phyloP scores from a whole-genome alignment of 2,113 vertebrate species.

The Hemichromis elongatus region DNA sequence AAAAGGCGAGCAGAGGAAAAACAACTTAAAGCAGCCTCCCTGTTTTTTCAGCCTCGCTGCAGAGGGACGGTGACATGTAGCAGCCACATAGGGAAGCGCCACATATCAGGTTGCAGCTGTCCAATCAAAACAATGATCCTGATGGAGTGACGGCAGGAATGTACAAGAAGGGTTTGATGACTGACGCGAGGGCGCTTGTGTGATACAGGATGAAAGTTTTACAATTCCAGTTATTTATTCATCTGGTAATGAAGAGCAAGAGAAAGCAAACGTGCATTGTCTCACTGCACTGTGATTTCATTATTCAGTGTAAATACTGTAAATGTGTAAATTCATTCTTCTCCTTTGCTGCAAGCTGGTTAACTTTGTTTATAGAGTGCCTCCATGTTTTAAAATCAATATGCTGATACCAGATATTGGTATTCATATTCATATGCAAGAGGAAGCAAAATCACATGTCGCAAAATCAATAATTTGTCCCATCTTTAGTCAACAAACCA shows the following conservation, averaged over 20 bases:
- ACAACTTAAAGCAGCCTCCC: conserved; percentile 31
- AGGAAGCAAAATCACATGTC: background rate
- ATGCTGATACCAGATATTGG: background rate
- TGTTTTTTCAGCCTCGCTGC: conserved; percentile 9
- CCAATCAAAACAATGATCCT: conserved; percentile 50
- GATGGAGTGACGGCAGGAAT: background rate
- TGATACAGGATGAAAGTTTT: background rate
- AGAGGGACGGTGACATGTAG: conserved; percentile 33
- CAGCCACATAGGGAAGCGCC: conserved; percentile 3
- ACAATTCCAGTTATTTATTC: background rate
- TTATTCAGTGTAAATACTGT: background rate
- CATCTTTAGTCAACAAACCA: background rate
- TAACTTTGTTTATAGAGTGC: background rate
- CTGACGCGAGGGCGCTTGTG: conserved; percentile 17
- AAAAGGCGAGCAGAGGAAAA: conserved; percentile 46
- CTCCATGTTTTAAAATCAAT: background rate
- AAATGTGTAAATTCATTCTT: background rate
- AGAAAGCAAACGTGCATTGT: background rate
- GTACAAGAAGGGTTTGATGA: conserved; percentile 14
- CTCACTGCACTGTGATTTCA: background rate
- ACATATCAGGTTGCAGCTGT: conserved; percentile 31
- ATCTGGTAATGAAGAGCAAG: background rate
- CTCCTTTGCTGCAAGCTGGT: background rate
- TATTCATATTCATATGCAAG: background rate
- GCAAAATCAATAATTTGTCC: background rate